phyloP scores from a whole-genome alignment of 92 coral and sea anemone species.

The Paramuricea clavata region DNA sequence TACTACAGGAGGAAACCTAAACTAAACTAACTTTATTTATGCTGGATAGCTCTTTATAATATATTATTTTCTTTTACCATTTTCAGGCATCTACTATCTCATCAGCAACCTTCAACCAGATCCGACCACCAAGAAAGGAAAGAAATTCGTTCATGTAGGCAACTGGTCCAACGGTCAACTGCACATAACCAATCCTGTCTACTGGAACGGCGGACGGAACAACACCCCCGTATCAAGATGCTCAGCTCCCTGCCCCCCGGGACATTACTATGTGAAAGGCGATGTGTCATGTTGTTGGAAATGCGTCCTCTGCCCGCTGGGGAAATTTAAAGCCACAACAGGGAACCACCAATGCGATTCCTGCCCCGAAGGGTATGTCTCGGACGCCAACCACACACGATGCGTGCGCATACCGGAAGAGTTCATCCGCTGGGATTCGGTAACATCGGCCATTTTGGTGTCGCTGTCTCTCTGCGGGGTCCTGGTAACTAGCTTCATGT shows the following conservation, averaged over 20 bases:
- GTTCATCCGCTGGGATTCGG: slow-evolving; percentile 78
- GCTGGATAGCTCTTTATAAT: no score
- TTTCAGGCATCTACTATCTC: slow-evolving; percentile 77
- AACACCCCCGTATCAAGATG: slow-evolving; percentile 81
- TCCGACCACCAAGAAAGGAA: slow-evolving; percentile 61
- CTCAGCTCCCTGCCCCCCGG: slow-evolving; percentile 80
- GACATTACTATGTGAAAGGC: slow-evolving; percentile 87
- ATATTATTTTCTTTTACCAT: background rate
- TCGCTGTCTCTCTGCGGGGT: slow-evolving; percentile 73
- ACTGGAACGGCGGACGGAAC: slow-evolving; percentile 84
- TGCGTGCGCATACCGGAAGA: slow-evolving; percentile 85
- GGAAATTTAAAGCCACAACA: slow-evolving; percentile 71
- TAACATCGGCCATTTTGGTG: slow-evolving; percentile 71
- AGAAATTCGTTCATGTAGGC: slow-evolving; percentile 79
- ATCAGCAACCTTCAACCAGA: slow-evolving; percentile 92
- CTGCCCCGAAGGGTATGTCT: slow-evolving; percentile 77
- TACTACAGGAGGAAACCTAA: no score
- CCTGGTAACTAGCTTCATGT: slow-evolving; percentile 72
- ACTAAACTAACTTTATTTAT: no score
- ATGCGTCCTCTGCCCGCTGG: slow-evolving; percentile 84
- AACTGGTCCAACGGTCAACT: slow-evolving; percentile 84
- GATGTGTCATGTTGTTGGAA: slow-evolving; percentile 87
- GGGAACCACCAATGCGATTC: slow-evolving; percentile 71
- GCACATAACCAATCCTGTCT: slow-evolving; percentile 50
- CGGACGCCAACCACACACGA: slow-evolving; percentile 68